Percentiles rank a stretch among this genome's conserved stretches.
These are phyloP conservation scores for Agrochola lota DNA, from an alignment of 2,888 invertebrate species.

Conservation along the genomic window DNA sequence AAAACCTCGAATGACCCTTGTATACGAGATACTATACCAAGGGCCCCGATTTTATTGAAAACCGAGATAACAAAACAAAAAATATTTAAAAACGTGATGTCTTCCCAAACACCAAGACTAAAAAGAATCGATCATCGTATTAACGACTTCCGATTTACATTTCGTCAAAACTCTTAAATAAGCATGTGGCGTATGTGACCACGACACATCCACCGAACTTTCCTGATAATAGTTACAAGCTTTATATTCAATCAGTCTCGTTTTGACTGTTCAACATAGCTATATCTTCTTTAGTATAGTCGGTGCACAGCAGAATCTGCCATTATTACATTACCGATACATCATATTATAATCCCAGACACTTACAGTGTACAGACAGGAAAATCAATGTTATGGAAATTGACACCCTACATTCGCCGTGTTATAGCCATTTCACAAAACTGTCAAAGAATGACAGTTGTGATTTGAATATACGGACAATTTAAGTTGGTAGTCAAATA, in stretches of 20 bases:
- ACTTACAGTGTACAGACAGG: neutral
- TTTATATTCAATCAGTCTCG: too few relatives aligned
- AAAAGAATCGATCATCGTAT: neutral
- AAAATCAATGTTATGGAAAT: neutral
- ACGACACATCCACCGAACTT: neutral
- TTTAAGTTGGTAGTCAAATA: neutral
- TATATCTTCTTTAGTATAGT: constrained; percentile 1
- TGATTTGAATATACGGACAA: neutral
- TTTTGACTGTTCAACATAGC: too few relatives aligned
- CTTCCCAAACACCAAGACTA: neutral
- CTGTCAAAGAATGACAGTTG: neutral
- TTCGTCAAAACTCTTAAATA: neutral
- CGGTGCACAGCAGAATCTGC: neutral
- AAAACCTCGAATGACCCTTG: neutral
- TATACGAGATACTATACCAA: neutral
- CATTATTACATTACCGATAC: neutral
- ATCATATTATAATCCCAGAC: neutral
- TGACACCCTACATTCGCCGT: too few relatives aligned
- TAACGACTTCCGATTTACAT: neutral
- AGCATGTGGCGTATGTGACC: neutral
- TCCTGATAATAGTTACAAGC: neutral
- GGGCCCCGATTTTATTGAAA: neutral
- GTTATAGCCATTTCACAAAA: neutral
- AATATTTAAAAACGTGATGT: too few relatives aligned
- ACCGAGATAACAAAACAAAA: neutral